A percentile compares a stretch with the other conserved stretches of the same genome.
Evolutionary conservation across 2,797 vertebrate genomes (phyloP).

Genomic region (Diceros bicornis): DNA sequence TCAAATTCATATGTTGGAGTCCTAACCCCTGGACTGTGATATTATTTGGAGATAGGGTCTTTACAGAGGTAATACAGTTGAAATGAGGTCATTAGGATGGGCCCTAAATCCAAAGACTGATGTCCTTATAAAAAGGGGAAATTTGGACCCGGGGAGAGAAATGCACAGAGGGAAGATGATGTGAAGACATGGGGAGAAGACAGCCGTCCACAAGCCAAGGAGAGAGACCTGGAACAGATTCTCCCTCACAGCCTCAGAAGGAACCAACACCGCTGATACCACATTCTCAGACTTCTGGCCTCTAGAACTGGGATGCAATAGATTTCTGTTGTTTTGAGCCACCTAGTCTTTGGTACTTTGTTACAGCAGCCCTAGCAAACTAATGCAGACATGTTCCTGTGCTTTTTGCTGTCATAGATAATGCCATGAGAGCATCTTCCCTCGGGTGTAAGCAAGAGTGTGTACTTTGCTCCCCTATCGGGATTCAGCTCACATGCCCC

Average conservation of each 20-base stretch:
- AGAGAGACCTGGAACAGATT: accelerated
- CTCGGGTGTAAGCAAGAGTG: accelerated
- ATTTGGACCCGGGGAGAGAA: background rate
- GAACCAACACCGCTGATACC: accelerated
- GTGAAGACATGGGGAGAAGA: background rate
- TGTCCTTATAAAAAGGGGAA: background rate
- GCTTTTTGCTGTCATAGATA: background rate
- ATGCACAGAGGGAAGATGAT: accelerated
- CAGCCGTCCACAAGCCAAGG: accelerated
- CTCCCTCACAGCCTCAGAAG: background rate
- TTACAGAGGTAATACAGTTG: background rate
- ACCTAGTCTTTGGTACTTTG: background rate
- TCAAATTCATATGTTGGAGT: background rate
- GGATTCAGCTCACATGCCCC: accelerated
- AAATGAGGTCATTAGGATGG: no score
- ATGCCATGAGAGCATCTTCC: background rate
- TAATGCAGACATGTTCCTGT: background rate
- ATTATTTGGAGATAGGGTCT: background rate
- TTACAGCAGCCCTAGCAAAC: no score
- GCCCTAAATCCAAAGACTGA: no score
- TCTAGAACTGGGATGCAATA: background rate
- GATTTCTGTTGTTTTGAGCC: no score
- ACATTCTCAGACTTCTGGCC: accelerated
- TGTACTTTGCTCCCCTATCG: accelerated
- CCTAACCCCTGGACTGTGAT: no score